phyloP scores from a whole-genome alignment of 2,113 vertebrate genomes.

The Penelope pileata region DNA sequence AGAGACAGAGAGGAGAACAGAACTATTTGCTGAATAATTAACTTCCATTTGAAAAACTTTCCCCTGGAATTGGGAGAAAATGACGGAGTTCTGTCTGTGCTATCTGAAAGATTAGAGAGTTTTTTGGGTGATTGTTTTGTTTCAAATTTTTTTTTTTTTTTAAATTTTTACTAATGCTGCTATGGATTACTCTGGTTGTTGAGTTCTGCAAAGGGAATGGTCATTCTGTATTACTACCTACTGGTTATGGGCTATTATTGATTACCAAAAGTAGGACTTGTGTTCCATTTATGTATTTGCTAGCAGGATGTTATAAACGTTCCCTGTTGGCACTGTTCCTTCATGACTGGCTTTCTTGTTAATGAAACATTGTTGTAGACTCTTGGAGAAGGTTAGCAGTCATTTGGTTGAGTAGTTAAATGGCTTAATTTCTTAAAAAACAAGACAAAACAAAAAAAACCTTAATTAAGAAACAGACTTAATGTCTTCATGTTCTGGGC shows the following conservation, averaged over 20 bases:
- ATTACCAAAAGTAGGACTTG: not conserved
- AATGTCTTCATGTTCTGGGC: not conserved
- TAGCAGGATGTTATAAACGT: not conserved
- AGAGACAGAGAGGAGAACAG: not conserved
- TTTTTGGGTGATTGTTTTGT: not conserved
- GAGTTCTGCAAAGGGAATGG: not conserved
- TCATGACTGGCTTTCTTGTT: not conserved
- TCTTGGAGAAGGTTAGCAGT: not conserved
- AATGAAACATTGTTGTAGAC: not conserved
- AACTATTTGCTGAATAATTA: not conserved
- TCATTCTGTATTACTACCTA: not conserved
- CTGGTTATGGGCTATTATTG: not conserved
- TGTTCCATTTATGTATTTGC: not conserved
- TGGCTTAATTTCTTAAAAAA: not conserved
- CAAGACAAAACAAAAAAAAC: not conserved
- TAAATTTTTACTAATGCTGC: not conserved
- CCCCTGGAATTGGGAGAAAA: not conserved
- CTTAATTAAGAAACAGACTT: not conserved
- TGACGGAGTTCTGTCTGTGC: accelerated
- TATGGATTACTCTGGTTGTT: not conserved
- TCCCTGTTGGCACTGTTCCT: not conserved
- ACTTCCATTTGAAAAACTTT: not conserved
- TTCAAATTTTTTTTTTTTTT: not conserved
- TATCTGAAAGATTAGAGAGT: not conserved
- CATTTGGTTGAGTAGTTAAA: not conserved